phyloP scores from a whole-genome alignment of 2,888 invertebrate genomes.

The Leucozona laternaria region DNA sequence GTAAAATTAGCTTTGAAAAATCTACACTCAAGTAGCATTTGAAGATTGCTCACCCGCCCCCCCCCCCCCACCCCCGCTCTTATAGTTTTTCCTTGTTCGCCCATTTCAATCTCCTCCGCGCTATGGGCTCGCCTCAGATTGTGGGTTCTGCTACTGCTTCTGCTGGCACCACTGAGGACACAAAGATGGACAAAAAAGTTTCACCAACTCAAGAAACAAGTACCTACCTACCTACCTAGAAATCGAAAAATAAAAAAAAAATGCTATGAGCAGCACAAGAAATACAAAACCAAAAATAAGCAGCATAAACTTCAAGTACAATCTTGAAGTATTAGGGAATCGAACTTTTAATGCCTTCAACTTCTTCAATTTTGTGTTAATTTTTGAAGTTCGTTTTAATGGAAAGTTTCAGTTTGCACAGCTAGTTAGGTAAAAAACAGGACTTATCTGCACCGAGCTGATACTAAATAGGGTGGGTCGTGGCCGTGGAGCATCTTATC shows the following conservation, averaged over 20 bases:
- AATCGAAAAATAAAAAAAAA: neutral
- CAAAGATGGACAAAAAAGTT: constrained; percentile 72
- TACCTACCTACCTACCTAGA: constrained; percentile 1
- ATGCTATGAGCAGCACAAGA: constrained; percentile 19
- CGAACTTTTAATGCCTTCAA: constrained; percentile 74
- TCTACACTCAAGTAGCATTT: constrained; percentile 69
- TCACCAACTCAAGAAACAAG: constrained; percentile 54
- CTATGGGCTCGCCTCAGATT: neutral
- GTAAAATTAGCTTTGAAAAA: constrained; percentile 75
- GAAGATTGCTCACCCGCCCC: constrained; percentile 68
- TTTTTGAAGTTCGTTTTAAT: constrained; percentile 74
- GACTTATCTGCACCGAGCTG: constrained; percentile 2
- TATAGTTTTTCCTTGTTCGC: constrained; percentile 40
- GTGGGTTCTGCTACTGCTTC: neutral
- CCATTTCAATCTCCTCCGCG: constrained; percentile 13
- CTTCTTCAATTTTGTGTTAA: constrained; percentile 74
- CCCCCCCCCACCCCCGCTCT: no score
- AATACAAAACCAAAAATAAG: constrained; percentile 27
- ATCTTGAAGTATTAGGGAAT: constrained; percentile 74
- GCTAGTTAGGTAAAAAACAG: constrained; percentile 50
- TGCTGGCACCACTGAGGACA: constrained; percentile 47
- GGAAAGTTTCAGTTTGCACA: constrained; percentile 49
- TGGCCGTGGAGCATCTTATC: no score
- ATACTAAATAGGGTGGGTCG: neutral
- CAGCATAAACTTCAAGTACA: constrained; percentile 67